Evolutionary conservation across 2,888 invertebrate genomes (phyloP).

Genomic region (Phaedon cochleariae): DNA sequence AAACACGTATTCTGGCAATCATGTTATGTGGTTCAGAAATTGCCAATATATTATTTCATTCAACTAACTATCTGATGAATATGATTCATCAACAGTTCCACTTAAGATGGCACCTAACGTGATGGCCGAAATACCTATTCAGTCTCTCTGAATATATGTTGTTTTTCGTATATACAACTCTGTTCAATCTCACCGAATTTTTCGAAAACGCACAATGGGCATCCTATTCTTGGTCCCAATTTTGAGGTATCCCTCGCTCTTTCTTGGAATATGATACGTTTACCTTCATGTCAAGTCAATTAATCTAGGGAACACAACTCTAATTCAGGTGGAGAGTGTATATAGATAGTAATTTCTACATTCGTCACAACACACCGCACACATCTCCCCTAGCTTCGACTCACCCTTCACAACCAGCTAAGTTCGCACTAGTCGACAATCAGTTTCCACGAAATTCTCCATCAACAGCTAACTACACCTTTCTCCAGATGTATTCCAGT

Average conservation of each 20-base stretch:
- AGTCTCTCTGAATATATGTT: too few species aligned
- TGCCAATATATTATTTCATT: too few species aligned
- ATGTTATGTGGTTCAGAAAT: too few species aligned
- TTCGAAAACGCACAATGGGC: conserved; percentile 45
- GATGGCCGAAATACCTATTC: too few species aligned
- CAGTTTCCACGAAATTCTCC: conserved; percentile 13
- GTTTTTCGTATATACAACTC: too few species aligned
- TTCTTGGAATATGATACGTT: conserved; percentile 63
- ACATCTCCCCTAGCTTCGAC: conserved; percentile 30
- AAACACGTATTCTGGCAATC: too few species aligned
- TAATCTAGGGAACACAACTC: conserved; percentile 81
- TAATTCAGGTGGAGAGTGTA: conserved; percentile 59
- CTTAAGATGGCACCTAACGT: too few species aligned
- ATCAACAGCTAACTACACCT: neutral
- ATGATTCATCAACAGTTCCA: too few species aligned
- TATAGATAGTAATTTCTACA: conserved; percentile 47
- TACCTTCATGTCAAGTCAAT: conserved; percentile 87
- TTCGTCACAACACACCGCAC: conserved; percentile 40
- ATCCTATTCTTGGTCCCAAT: conserved; percentile 36
- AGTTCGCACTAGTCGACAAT: conserved; percentile 25
- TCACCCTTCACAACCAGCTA: conserved; percentile 18
- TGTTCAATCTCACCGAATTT: neutral
- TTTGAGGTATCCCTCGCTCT: conserved; percentile 48
- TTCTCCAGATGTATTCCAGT: too few species aligned
- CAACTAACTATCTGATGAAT: too few species aligned